Conservation (phyloP, 30 jellyfish, hydroid and myxozoan genomes). For the Haliclystus octoradiatus region DNA sequence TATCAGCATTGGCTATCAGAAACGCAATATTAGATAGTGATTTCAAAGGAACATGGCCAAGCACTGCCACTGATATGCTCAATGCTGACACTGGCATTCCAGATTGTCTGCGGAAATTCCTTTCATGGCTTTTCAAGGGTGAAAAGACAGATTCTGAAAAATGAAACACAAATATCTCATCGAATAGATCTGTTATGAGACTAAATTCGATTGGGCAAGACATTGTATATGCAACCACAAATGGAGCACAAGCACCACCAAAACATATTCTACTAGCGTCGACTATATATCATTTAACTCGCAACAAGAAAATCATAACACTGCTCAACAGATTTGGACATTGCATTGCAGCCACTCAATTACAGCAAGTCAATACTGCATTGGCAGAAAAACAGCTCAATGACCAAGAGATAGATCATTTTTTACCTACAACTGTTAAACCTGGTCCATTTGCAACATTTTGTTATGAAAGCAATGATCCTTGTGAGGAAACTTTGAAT, state of each 20-base stretch:
- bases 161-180: background rate
- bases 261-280: conserved; percentile 15
- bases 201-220: background rate
- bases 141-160: background rate
- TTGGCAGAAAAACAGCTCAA: background rate
- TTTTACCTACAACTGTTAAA: background rate
- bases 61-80: background rate
- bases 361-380: conserved; percentile 18
- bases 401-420: conserved; percentile 3
- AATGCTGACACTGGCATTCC: background rate
- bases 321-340: conserved; percentile 20
- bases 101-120: background rate
- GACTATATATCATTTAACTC: conserved; percentile 11
- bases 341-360: conserved; percentile 10
- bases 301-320: conserved; percentile 6
- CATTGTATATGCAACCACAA: background rate
- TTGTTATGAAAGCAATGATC: background rate
- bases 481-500: conserved; percentile 7
- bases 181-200: background rate
- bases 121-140: background rate
- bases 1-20: background rate
- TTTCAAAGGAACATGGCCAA: background rate
- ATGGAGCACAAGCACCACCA: conserved; percentile 10
- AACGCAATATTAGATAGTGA: background rate
- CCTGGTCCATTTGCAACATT: background rate